A percentile compares a stretch with the other conserved stretches of the same genome.
phyloP scores from a whole-genome alignment of 1,140 invertebrate species.

The Apolygus lucorum region DNA sequence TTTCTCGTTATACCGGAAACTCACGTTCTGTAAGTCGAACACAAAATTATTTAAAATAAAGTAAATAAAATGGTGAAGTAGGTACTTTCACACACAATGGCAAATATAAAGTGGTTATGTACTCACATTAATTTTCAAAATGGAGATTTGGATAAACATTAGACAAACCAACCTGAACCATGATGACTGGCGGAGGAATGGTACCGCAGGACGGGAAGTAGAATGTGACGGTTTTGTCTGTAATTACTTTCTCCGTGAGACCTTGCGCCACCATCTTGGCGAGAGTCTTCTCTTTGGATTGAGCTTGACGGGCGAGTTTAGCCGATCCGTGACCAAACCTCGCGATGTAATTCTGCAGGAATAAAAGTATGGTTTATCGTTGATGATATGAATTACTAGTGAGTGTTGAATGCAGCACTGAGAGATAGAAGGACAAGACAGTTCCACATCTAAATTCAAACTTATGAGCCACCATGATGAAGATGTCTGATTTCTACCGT shows the following conservation, averaged over 20 bases:
- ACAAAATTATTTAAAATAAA: slow-evolving; percentile 4
- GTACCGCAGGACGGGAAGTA: slow-evolving; percentile 95
- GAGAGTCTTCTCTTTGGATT: slow-evolving; percentile 98
- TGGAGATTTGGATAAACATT: not conserved
- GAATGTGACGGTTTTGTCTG: slow-evolving; percentile 85
- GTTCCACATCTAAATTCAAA: too few relatives aligned
- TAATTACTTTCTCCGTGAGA: slow-evolving; percentile 85
- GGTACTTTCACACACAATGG: not conserved
- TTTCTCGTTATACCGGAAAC: slow-evolving; percentile 83
- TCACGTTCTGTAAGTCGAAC: slow-evolving; percentile 71
- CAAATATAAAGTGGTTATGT: not conserved
- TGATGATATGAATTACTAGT: too few relatives aligned
- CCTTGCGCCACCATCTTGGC: slow-evolving; percentile 98
- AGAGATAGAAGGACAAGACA: too few relatives aligned
- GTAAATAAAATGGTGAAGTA: not conserved
- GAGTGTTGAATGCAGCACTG: too few relatives aligned
- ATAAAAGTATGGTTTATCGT: slow-evolving; percentile 19
- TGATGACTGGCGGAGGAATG: slow-evolving; percentile 97
- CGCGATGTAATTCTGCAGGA: slow-evolving; percentile 88
- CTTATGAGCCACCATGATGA: too few relatives aligned
- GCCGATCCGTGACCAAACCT: slow-evolving; percentile 98
- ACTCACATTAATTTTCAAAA: not conserved
- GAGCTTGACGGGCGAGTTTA: slow-evolving; percentile 94
- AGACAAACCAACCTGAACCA: slow-evolving; percentile 63
- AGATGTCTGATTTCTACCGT: too few relatives aligned